Percentiles rank a stretch among this genome's conserved stretches.
These are phyloP conservation scores for Drosophila sucinea DNA, from an alignment of 1,140 invertebrate genomes.

Conservation along the genomic window DNA sequence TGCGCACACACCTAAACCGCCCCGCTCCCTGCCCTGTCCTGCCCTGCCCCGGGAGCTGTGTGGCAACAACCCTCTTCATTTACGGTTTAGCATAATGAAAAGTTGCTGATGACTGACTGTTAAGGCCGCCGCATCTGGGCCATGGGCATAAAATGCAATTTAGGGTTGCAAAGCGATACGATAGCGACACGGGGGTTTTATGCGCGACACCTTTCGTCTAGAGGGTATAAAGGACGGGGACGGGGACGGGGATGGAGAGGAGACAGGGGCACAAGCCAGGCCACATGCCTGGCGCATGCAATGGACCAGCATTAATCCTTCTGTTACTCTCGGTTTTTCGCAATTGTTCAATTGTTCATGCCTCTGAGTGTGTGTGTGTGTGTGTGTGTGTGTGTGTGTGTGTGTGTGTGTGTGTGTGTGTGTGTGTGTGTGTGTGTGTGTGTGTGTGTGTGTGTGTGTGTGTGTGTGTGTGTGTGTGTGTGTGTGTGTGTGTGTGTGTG, in stretches of 20 bases:
- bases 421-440: slow-evolving; percentile 24
- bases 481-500: not conserved
- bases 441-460: too few species aligned
- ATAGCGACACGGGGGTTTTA: slow-evolving; percentile 49
- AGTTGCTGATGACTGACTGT: slow-evolving; percentile 72
- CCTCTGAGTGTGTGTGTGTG: slow-evolving; percentile 15
- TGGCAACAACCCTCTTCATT: slow-evolving; percentile 71
- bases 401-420: not conserved
- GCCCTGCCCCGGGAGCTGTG: not conserved
- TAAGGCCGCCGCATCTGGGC: slow-evolving; percentile 52
- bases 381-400: too few species aligned
- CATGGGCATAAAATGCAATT: slow-evolving; percentile 68
- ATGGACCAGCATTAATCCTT: slow-evolving; percentile 77
- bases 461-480: slow-evolving; percentile 18
- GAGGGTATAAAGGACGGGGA: slow-evolving; percentile 2
- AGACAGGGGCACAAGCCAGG: slow-evolving; percentile 13
- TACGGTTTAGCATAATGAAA: slow-evolving; percentile 80
- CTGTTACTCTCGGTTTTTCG: slow-evolving; percentile 61
- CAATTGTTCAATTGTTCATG: slow-evolving; percentile 78
- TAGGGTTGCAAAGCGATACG: slow-evolving; percentile 67
- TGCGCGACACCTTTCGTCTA: slow-evolving; percentile 60
- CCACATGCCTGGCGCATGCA: slow-evolving; percentile 47
- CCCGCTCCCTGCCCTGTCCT: not conserved
- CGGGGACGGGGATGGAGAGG: slow-evolving; percentile 11
- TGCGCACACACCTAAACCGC: slow-evolving; percentile 34